Evolutionary conservation across 2,797 vertebrate genomes (phyloP).

Genomic region (Arrhamphus sclerolepis): DNA sequence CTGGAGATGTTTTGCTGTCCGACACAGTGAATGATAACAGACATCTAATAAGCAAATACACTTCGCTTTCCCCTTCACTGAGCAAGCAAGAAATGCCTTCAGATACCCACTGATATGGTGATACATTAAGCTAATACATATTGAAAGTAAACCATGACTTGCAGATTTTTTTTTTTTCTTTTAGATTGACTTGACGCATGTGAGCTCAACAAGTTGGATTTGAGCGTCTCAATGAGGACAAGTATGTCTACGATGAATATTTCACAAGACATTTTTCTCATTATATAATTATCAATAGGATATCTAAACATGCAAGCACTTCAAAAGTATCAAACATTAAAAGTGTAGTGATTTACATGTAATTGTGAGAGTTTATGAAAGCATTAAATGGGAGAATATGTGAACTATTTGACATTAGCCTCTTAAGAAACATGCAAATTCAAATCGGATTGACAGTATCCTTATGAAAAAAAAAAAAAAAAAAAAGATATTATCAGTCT

Average conservation of each 20-base stretch:
- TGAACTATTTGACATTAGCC: conserved; percentile 3
- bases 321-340: neutral
- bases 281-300: neutral
- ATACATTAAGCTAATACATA: neutral
- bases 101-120: neutral
- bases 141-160: conserved; percentile 9
- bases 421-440: neutral
- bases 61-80: neutral
- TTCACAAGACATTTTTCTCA: conserved; percentile 1
- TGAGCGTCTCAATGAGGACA: neutral
- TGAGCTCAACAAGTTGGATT: neutral
- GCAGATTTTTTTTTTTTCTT: neutral
- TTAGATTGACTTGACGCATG: conserved; percentile 15
- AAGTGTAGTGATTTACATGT: conserved; percentile 14
- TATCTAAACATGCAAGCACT: conserved; percentile 26
- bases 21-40: neutral
- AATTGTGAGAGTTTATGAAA: conserved; percentile 5
- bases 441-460: conserved; percentile 21
- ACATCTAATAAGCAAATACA: neutral
- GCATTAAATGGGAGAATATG: neutral
- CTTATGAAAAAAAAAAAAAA: conserved; percentile 1
- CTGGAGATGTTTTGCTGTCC: too few species aligned
- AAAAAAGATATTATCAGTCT: conserved; percentile 5
- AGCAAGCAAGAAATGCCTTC: neutral
- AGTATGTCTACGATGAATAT: conserved; percentile 2